Percentiles rank a stretch among this genome's conserved stretches.
These are phyloP conservation scores for Calonectris borealis DNA, from an alignment of 2,113 vertebrate species.

Conservation along the genomic window DNA sequence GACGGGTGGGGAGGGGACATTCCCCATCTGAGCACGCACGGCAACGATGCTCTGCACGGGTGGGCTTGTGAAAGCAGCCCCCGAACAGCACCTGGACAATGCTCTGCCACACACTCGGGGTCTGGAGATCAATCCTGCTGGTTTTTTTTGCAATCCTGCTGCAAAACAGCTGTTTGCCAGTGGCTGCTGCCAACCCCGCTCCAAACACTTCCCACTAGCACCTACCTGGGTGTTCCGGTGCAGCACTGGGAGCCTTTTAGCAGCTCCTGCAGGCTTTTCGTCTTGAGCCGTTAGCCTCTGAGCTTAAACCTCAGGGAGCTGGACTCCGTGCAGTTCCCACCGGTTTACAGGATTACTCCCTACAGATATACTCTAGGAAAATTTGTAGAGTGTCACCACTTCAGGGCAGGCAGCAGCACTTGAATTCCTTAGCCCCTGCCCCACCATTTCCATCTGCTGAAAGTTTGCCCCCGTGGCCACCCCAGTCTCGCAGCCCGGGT, in stretches of 20 bases:
- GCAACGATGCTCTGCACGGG: accelerated
- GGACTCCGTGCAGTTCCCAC: not conserved
- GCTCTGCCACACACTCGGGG: not conserved
- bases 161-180: not conserved
- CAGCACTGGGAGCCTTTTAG: not conserved
- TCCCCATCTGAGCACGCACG: accelerated
- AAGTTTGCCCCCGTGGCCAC: too few species aligned
- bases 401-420: not conserved
- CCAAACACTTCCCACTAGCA: not conserved
- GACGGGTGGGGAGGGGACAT: accelerated
- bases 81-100: too few species aligned
- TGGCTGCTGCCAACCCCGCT: not conserved
- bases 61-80: not conserved
- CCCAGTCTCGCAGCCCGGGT: not conserved
- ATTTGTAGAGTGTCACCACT: too few species aligned
- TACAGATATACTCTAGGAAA: not conserved
- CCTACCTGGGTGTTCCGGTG: too few species aligned
- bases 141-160: not conserved
- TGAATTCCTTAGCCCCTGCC: too few species aligned
- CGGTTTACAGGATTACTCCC: not conserved
- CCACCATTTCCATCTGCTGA: not conserved
- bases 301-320: not conserved
- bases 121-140: not conserved
- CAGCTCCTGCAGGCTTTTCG: not conserved
- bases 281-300: not conserved